Evolutionary conservation across 2,888 invertebrate species (phyloP).

Genomic region (Pachliopta kotzebuea): DNA sequence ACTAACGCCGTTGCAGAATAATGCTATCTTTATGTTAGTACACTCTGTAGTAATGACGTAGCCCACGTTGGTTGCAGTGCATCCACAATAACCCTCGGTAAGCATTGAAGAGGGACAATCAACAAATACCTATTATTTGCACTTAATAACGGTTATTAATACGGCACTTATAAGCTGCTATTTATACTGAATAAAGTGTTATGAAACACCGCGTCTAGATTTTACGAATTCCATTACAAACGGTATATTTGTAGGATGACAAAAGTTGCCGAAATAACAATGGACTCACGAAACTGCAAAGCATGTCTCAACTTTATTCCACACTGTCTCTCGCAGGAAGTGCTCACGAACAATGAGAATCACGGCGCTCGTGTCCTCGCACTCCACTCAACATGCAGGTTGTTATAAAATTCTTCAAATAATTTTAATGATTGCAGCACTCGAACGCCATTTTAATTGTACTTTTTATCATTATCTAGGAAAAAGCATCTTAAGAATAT

Average conservation of each 20-base stretch:
- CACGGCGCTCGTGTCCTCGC: slow-evolving; percentile 12
- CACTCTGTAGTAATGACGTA: neutral
- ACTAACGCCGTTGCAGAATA: neutral
- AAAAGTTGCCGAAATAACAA: slow-evolving; percentile 28
- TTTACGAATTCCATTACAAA: slow-evolving; percentile 15
- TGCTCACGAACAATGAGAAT: slow-evolving; percentile 22
- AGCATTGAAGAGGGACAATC: neutral
- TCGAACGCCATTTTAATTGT: neutral
- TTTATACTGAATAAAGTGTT: neutral
- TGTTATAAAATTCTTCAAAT: neutral
- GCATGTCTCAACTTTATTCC: slow-evolving; percentile 18
- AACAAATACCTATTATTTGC: neutral
- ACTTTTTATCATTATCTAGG: neutral
- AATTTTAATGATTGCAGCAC: neutral
- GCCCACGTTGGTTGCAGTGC: neutral
- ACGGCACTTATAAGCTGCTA: too few species aligned
- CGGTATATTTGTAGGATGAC: slow-evolving; percentile 16
- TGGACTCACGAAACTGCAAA: slow-evolving; percentile 22
- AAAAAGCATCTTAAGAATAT: too few species aligned
- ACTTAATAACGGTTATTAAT: neutral
- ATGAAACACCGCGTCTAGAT: neutral
- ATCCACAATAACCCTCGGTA: neutral
- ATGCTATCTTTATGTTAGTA: neutral
- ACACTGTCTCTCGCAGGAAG: slow-evolving; percentile 20
- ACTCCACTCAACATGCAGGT: slow-evolving; percentile 12